A percentile compares a stretch with the other conserved stretches of the same genome.
Conservation (phyloP, 2,113 vertebrate species). For the Corythaixoides concolor region DNA sequence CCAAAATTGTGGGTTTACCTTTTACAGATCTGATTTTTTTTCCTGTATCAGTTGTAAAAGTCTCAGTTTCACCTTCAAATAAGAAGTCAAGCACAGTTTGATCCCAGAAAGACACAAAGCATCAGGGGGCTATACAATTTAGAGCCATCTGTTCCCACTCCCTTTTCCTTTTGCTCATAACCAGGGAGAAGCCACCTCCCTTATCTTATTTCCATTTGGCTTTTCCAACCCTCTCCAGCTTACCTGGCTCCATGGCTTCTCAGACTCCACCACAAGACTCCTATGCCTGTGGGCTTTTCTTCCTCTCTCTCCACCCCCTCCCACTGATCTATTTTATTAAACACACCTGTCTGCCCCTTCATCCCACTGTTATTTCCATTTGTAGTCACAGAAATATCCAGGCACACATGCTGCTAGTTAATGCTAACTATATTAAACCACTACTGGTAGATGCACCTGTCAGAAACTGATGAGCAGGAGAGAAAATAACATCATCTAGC, state of each 20-base stretch:
- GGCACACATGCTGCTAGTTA: conserved; percentile 25
- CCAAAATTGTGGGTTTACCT: neutral
- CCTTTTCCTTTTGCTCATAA: neutral
- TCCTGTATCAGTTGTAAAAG: neutral
- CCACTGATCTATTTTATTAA: conserved; percentile 2
- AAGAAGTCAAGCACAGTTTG: neutral
- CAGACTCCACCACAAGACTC: accelerated
- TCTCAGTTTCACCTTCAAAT: neutral
- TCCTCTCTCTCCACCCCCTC: neutral
- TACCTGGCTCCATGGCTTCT: neutral
- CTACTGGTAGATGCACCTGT: neutral
- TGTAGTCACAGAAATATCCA: neutral
- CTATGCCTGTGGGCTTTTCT: neutral
- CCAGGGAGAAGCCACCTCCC: neutral
- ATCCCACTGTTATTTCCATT: neutral
- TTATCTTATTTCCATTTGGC: neutral
- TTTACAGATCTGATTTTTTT: neutral
- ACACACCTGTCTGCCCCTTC: neutral
- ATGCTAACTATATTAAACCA: neutral
- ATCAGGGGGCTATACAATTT: neutral
- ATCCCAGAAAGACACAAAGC: neutral
- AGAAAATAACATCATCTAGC: neutral
- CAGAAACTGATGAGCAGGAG: neutral
- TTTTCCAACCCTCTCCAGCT: neutral
- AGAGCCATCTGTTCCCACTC: conserved; percentile 32